Base-by-base conservation (phyloP, 1,140 invertebrate species). In the Zaprionus kolodkinae region DNA sequence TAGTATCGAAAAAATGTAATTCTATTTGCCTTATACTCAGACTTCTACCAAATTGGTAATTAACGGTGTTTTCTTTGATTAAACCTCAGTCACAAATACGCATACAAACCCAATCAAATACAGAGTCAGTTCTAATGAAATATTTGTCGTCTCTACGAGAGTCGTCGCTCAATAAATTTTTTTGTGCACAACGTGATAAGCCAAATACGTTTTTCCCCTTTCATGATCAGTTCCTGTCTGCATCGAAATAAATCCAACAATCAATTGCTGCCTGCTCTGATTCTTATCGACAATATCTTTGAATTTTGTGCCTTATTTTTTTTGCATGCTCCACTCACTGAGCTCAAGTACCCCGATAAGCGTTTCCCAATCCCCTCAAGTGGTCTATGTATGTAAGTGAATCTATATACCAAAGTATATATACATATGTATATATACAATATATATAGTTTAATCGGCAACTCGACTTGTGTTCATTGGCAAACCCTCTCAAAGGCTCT, bases 21-120 rank as follows among this genome's bases (percentile, higher is more conserved):
- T 80, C 65, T 80, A 84, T 84, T 87, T 87, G 63, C 80, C 66
- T 70, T 72, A 75, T 67, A 78, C 62, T 70, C 52, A 70, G 57
- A 71, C 25, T 38, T 52, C n/a, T 38, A 60, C 66, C 65, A 80
- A 84, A 77, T 89, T 80, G 60, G 73, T 87, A 87, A 87, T 87
- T 87, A 82, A 54, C 61, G 69, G 52, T 73, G 59, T 79, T 77
- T 60, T 35, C 12, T 50, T 78, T 72, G 70, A 83, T 77, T 83
- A 87, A 52, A 38, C 38, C 45, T 59, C 75, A 79, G 75, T 72
- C 52, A 15, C 1, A 27, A 63, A 64, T 66, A 75, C 35, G 27
- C 33, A 48, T 54, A 59, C 59, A 59, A n/a, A 6, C 12, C 25
- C 35, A 54, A 36, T 40, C 59, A 59, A n/a, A 6, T 13, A 33